Evolutionary conservation across 2,888 invertebrate genomes (phyloP), one percentile per base, ranked within the genome.

Genomic region (Drosophila greeni): DNA sequence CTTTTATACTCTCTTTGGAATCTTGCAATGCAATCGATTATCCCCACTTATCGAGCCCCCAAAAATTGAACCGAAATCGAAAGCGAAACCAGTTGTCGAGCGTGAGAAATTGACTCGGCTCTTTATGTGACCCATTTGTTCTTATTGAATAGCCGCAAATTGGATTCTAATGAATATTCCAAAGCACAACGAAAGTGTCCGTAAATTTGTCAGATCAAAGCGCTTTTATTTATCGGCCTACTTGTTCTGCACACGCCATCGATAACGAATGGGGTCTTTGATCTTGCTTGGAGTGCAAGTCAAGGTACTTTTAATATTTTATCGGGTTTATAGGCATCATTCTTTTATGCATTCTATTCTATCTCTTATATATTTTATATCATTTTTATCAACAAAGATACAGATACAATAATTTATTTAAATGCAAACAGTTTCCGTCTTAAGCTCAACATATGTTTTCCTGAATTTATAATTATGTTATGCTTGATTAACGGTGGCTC

Each of bases 121-220:
- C 58, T 67, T 62, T 37, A 60, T 66, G 59, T 66, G 81, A 80
- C 70, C 74, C 74, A 82, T 80, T 84, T 84, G 49, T 76, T 61
- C 66, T 37, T 43, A 60, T 60, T 80, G 55, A 82, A 72, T 66
- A 61, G 43, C 16, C 39, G 24, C 78, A 67, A 79, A 72, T 77
- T 60, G 56, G 52, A 69, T 64, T 49, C 64, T 69, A 76, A 73
- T 69, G 24, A 58, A 48, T 61, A 60, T 67, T 70, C 71, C 34
- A 51, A 60, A 52, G 49, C 60, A 47, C 45, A 73, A 53, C 37
- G 26, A 61, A 29, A 53, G 59, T 34, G n/a, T 18, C 51, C 72
- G 58, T 67, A 67, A 65, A 48, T 65, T 66, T 62, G 39, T 56
- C 60, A 61, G 58, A 70, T 71, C 79, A 78, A 76, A 73, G 73